Percentiles rank a stretch among this genome's conserved stretches.
Evolutionary conservation across 2,888 invertebrate genomes (phyloP).

Genomic region (Allophyes oxyacanthae): DNA sequence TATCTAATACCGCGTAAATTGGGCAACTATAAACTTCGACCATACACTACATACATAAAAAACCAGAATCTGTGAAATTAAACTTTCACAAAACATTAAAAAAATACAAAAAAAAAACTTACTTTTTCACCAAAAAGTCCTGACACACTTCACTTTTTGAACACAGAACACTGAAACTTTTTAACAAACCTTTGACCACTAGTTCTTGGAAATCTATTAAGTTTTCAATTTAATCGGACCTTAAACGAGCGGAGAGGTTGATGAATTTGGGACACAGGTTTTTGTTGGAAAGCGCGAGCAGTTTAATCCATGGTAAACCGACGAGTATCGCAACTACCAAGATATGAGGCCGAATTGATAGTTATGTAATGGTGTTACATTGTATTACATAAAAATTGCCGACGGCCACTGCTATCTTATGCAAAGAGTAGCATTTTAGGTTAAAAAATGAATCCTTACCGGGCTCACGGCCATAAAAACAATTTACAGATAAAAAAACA

Average conservation of each 20-base stretch:
- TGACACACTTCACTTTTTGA: constrained; percentile 50
- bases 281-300: constrained; percentile 71
- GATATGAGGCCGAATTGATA: constrained; percentile 84
- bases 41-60: constrained; percentile 42
- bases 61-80: constrained; percentile 10
- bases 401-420: constrained; percentile 69
- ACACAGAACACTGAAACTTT: constrained; percentile 50
- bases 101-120: constrained; percentile 38
- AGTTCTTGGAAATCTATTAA: too few species aligned
- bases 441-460: constrained; percentile 68
- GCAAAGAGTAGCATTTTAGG: constrained; percentile 66
- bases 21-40: constrained; percentile 48
- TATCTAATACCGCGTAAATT: constrained; percentile 59
- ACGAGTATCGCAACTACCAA: constrained; percentile 80
- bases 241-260: too few species aligned
- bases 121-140: constrained; percentile 41
- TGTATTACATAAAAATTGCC: constrained; percentile 86
- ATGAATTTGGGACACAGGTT: constrained; percentile 46
- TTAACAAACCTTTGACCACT: too few species aligned
- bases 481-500: constrained; percentile 8
- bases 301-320: constrained; percentile 72
- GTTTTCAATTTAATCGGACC: too few species aligned
- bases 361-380: constrained; percentile 83
- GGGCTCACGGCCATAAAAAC: constrained; percentile 24
- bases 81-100: constrained; percentile 45